Base-by-base conservation (phyloP, 2,888 invertebrate species). In the Criorhina ranunculi region DNA sequence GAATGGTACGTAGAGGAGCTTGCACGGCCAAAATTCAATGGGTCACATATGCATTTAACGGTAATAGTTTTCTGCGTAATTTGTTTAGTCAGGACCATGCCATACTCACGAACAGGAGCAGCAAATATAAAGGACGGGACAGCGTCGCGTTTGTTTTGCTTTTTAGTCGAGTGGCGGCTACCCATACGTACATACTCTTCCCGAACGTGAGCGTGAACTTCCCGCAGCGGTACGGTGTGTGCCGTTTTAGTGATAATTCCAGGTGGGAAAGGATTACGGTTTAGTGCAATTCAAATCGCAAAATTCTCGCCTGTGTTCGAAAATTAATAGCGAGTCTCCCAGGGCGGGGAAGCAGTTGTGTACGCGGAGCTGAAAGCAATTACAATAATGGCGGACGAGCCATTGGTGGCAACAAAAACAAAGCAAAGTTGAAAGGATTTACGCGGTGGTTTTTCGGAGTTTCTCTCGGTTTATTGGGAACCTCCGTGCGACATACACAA, bases 31-130 rank as follows among this genome's bases (percentile, higher is more conserved):
- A 78, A 83, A 83, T 73, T 69, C 88, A 87, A 86, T 72, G 88
- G 87, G 89, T 88, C 89, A 87, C 91, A 91, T 90, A 91, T 91
- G 91, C 89, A 90, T 86, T 90, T 90, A 90, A 91, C 89, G 90
- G 90, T 90, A 91, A 91, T 91, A 91, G 90, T 91, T 91, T 90
- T 90, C 90, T 89, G 90, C 90, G 89, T 90, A 91, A 91, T 91
- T 90, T 91, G 90, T 89, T 90, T 88, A 88, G 87, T 62, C 24
- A 4, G 66, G 70, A 77, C 55, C 24, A 24, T 4, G 24, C 1
- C n/a, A n/a, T n/a, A 19, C 15, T 40, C 62, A 17, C 40, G 2
- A 62, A 37, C 44, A 44, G 29, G 24, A 49, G 77, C 44, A 44
- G 29, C 15, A 49, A 69, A 73, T 66, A 60, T 73, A 80, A 73